A percentile compares a stretch with the other conserved stretches of the same genome.
These are phyloP conservation scores for Azorinus chamasolen DNA, from an alignment of 2,888 invertebrate genomes.

Conservation along the genomic window DNA sequence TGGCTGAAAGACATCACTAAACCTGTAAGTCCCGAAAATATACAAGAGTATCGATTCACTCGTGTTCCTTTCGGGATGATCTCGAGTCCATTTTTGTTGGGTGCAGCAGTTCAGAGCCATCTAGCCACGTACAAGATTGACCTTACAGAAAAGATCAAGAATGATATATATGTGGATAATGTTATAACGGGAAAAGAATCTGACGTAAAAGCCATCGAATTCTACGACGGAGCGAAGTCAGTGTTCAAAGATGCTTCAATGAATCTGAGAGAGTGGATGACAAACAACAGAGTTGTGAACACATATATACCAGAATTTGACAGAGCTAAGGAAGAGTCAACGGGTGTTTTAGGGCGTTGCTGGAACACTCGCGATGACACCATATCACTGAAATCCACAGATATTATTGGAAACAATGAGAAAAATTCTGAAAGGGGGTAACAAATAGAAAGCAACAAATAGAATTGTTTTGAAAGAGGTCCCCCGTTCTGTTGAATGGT, in stretches of 20 bases:
- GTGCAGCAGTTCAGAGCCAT: constrained; percentile 6
- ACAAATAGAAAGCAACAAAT: no score
- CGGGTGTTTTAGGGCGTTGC: constrained; percentile 13
- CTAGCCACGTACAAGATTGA: constrained; percentile 8
- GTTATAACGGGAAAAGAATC: not conserved
- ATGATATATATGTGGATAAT: constrained; percentile 20
- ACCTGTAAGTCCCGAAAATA: not conserved
- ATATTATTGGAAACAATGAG: not conserved
- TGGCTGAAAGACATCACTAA: constrained; percentile 35
- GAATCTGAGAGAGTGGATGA: constrained; percentile 22
- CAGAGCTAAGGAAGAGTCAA: not conserved
- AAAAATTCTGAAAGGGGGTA: no score
- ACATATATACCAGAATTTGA: not conserved
- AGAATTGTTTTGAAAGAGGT: not conserved
- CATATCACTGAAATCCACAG: constrained; percentile 1
- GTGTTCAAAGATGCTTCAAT: constrained; percentile 13
- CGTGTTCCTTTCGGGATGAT: constrained; percentile 17
- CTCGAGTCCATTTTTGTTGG: constrained; percentile 17
- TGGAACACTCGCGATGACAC: constrained; percentile 15
- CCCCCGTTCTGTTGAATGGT: constrained; percentile 11
- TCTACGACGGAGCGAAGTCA: not conserved
- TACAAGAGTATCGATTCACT: constrained; percentile 14
- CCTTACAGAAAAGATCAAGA: not conserved
- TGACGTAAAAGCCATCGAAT: not conserved
- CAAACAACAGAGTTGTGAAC: constrained; percentile 13